These are phyloP conservation scores for Subacronicta megacephala DNA, from an alignment of 2,888 invertebrate species.

Conservation along the genomic window DNA sequence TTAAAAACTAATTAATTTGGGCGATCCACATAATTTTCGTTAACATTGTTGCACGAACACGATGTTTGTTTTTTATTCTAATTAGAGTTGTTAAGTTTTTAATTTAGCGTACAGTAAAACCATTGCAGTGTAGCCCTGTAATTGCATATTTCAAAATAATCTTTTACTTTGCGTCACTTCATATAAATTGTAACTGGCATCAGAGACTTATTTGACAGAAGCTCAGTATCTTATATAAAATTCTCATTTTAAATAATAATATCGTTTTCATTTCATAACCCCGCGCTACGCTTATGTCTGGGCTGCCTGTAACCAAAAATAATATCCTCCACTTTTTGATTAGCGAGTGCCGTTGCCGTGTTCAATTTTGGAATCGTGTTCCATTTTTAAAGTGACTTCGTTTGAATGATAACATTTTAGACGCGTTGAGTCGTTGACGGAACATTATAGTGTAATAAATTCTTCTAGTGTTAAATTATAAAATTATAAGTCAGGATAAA, in stretches of 20 bases:
- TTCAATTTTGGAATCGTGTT: constrained; percentile 65
- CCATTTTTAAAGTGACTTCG: constrained; percentile 63
- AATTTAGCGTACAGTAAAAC: not conserved
- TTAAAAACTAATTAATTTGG: constrained; percentile 3
- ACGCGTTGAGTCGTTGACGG: constrained; percentile 21
- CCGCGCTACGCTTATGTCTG: constrained; percentile 29
- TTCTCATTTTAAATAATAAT: not conserved
- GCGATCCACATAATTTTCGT: constrained; percentile 1
- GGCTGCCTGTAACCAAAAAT: constrained; percentile 18
- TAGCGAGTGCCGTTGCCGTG: constrained; percentile 61
- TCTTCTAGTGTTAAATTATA: constrained; percentile 3
- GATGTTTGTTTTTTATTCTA: constrained; percentile 4
- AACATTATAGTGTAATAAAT: constrained; percentile 39
- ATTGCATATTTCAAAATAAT: not conserved
- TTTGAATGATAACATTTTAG: constrained; percentile 38
- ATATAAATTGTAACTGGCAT: not conserved
- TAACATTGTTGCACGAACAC: not conserved
- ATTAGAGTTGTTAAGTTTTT: not conserved
- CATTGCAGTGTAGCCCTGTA: not conserved
- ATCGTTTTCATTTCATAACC: not conserved
- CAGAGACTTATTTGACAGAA: not conserved
- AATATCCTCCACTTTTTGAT: constrained; percentile 60
- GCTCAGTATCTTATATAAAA: not conserved
- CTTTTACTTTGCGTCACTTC: not conserved
- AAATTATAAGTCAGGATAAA: not conserved